Evolutionary conservation across 2,113 vertebrate genomes (phyloP).

Genomic region (Mobula hypostoma): DNA sequence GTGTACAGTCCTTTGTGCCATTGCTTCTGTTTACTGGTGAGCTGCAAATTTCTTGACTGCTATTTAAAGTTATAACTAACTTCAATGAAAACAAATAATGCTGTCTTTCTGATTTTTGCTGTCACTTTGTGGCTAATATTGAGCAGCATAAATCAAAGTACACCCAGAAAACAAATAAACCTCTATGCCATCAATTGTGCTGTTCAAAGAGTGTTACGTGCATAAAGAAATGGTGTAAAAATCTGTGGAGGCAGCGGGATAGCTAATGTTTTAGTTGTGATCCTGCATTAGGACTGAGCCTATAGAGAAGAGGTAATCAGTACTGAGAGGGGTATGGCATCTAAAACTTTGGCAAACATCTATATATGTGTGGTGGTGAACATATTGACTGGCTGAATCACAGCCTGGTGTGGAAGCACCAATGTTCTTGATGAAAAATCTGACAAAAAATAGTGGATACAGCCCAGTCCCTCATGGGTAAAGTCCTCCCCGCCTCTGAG

Average conservation of each 20-base stretch:
- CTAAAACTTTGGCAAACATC: too few relatives aligned
- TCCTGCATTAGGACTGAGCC: too few relatives aligned
- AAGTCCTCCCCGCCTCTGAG: too few relatives aligned
- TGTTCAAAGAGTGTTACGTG: background rate
- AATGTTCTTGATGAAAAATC: too few relatives aligned
- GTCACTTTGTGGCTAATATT: background rate
- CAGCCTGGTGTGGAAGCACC: too few relatives aligned
- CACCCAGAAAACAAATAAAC: background rate
- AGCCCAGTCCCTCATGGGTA: too few relatives aligned
- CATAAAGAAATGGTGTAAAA: background rate
- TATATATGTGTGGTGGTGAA: too few relatives aligned
- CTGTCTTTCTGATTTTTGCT: background rate
- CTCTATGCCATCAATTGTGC: background rate
- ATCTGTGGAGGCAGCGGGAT: background rate
- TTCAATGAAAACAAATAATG: background rate
- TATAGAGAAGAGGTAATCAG: too few relatives aligned
- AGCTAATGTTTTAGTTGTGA: background rate
- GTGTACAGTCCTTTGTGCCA: background rate
- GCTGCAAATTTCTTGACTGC: background rate
- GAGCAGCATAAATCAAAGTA: background rate
- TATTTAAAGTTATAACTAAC: background rate
- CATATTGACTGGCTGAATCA: too few relatives aligned
- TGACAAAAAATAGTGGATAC: too few relatives aligned
- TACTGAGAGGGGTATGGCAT: too few relatives aligned
- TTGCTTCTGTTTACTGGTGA: background rate